These are phyloP conservation scores for Spisula subtruncata DNA, from an alignment of 2,888 invertebrate genomes.

Conservation along the genomic window DNA sequence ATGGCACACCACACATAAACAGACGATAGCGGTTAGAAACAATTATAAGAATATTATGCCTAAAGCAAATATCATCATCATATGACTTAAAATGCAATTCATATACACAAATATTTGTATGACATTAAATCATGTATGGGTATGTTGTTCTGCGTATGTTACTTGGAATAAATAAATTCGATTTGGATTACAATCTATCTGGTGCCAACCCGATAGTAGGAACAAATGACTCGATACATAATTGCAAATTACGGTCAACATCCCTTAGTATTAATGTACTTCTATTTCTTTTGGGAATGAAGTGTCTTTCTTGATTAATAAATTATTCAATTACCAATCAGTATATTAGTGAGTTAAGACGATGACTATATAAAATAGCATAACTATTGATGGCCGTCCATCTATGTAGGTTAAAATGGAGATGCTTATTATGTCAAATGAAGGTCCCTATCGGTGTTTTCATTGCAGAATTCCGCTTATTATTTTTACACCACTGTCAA, in stretches of 20 bases:
- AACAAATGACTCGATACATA: background rate
- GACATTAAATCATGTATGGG: too few species aligned
- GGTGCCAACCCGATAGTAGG: background rate
- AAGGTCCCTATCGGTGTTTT: background rate
- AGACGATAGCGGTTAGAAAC: too few species aligned
- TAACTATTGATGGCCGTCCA: background rate
- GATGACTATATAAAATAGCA: background rate
- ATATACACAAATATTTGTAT: too few species aligned
- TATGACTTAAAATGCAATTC: too few species aligned
- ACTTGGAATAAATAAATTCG: background rate
- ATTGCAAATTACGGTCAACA: conserved; percentile 2
- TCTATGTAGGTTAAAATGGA: too few species aligned
- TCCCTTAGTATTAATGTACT: background rate
- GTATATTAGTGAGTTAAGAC: background rate
- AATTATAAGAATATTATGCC: too few species aligned
- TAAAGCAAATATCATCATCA: too few species aligned
- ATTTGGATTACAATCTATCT: background rate
- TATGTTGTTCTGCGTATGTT: too few species aligned
- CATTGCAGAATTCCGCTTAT: background rate
- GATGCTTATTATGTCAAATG: background rate
- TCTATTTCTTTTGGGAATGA: background rate
- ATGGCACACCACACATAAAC: too few species aligned
- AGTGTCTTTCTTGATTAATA: background rate
- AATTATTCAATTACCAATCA: background rate
- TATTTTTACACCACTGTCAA: background rate